Base-by-base conservation (phyloP, 92 coral and sea anemone genomes). In the Phenganax stokvisi region DNA sequence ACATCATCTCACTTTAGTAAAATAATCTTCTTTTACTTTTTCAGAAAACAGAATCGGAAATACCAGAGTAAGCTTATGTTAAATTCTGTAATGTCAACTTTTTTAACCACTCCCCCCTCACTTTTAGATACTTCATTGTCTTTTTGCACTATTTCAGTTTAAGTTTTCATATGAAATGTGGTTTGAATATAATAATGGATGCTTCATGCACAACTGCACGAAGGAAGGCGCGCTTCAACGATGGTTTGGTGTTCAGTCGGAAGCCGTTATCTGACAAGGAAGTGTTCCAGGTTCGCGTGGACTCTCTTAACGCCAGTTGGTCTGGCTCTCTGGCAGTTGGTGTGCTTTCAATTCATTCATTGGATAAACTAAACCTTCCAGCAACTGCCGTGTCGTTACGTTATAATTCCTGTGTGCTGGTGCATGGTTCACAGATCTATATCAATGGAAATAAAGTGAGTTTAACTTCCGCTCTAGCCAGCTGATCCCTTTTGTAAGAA, bases 281-380 rank as follows among this genome's bases (percentile, higher is more conserved):
- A 79, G 71, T 92, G 66, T 94, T 94, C 80, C 98, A 94, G 96
- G 91, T 96, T 28, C 91, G 97, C 66, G 89, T 96, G 31, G 89
- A 92, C 56, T 89, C 90, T 85, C 84, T 96, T 75, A 93, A 92
- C 67, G 88, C 88, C 85, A 93, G 96, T 85, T 96, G 99, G 99
- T 91, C 99, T 27, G 99, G 99, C 31, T 96, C 99, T 15, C 80
- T 96, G 44, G 92, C 91, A 91, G 90, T 96, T 83, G 99, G 99
- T 15, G 87, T 96, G 66, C 90, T 93, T 57, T 96, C 89, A 52
- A 90, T 87, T 69, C 89, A 87, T 64, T 97, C 99, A 52, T 93
- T 88, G 83, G 85, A 89, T 65, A 83, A 92, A 29, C 77, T 82
- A 0, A 87, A 84, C 54, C 89, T 96, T 6, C 89, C 97, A 28